phyloP scores from a whole-genome alignment of 2,113 vertebrate species.

The Marcusenius ussheri region DNA sequence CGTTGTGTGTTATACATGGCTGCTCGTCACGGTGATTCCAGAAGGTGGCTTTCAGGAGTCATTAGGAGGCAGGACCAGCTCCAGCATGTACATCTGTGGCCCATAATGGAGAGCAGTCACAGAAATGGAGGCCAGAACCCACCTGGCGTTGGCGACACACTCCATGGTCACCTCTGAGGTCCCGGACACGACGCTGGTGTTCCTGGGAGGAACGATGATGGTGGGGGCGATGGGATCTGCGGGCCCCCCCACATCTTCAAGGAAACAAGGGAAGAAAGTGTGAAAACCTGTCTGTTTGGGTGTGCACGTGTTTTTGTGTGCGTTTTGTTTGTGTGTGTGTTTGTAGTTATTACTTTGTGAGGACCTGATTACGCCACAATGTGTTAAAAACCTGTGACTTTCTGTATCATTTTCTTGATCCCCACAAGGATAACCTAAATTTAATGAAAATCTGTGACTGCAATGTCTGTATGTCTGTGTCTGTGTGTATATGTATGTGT shows the following conservation, averaged over 20 bases:
- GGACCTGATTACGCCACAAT: no score
- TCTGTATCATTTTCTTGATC: no score
- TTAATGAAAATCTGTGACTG: no score
- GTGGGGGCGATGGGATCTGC: slow-evolving; percentile 92
- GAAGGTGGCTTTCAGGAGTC: slow-evolving; percentile 4
- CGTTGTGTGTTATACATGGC: background rate
- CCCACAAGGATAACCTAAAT: no score
- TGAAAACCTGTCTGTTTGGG: slow-evolving; percentile 3
- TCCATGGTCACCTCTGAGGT: slow-evolving; percentile 92
- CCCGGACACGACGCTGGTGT: slow-evolving; percentile 87
- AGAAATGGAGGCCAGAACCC: slow-evolving; percentile 25
- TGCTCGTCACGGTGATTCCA: background rate
- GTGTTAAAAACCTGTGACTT: no score
- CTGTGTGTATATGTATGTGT: background rate
- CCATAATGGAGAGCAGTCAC: background rate
- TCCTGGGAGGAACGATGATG: slow-evolving; percentile 87
- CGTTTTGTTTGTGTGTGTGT: background rate
- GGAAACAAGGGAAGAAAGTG: slow-evolving; percentile 13
- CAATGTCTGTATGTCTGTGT: background rate
- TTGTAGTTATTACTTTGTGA: no score
- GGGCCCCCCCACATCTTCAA: slow-evolving; percentile 81
- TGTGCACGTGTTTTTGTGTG: background rate
- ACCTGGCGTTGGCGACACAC: slow-evolving; percentile 94
- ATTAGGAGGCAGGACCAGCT: background rate
- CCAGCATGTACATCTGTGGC: background rate